Conservation (phyloP, 1,140 invertebrate genomes). For the Drosophila chauvacae region DNA sequence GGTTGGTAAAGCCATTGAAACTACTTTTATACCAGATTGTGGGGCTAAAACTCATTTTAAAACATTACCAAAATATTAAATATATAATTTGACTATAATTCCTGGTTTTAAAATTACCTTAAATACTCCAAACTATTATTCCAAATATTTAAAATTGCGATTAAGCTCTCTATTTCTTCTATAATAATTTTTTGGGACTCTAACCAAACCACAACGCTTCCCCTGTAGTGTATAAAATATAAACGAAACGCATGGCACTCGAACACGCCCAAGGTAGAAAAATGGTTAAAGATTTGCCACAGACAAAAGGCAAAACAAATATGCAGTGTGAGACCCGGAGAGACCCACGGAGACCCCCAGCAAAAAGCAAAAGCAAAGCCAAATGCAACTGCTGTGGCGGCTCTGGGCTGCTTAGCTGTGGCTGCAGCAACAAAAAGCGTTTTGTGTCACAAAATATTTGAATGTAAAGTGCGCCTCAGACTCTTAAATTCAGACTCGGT, state of each 20-base stretch:
- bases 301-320: conserved; percentile 70
- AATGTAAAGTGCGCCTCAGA: conserved; percentile 76
- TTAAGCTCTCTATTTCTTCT: no score
- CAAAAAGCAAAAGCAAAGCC: conserved; percentile 31
- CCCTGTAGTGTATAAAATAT: conserved; percentile 18
- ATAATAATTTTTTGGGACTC: background rate
- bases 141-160: background rate
- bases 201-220: background rate
- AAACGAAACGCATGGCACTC: conserved; percentile 49
- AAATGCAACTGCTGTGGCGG: conserved; percentile 29
- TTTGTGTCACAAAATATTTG: conserved; percentile 83
- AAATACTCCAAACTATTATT: background rate
- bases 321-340: conserved; percentile 31
- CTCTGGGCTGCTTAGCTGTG: background rate
- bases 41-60: no score
- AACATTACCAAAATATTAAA: no score
- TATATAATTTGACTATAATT: background rate
- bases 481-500: conserved; percentile 42
- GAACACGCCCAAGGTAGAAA: conserved; percentile 65
- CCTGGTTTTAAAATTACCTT: background rate
- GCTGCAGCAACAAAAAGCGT: conserved; percentile 57
- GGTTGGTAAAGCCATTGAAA: background rate
- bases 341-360: conserved; percentile 48
- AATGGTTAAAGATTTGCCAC: conserved; percentile 58
- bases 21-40: no score